Base-by-base conservation (phyloP, 2,113 vertebrate genomes). In the Empidonax traillii region DNA sequence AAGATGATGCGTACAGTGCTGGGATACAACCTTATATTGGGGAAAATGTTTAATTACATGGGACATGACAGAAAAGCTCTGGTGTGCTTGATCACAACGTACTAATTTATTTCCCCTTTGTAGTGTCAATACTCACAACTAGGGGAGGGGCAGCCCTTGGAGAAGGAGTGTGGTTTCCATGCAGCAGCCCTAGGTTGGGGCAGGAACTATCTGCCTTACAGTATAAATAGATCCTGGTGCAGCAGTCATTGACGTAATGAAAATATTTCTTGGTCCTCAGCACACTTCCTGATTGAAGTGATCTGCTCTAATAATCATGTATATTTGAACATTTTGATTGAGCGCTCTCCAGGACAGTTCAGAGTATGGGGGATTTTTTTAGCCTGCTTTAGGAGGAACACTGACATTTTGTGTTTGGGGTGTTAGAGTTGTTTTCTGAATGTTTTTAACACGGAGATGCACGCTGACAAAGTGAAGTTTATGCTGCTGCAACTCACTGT, bases 161-260 rank as follows among this genome's bases (percentile, higher is more conserved):
- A 94, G 94, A 78, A 95, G 65, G 13, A 53, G 63, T 80, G 31
- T 73, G 46, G 72, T 96, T 95, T 97, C 83, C 73, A n/a, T 12
- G 43, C 0, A 1, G n/a, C 37, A 49, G 75, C 59, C 66, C n/a
- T 85, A 47, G 52, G 37, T 37, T 85, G 78, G 66, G 61, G 79
- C n/a, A 73, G 49, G 73, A 91, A 23, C 20, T 76, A 9, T 69
- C 67, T 84, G 18, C 30, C 94, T 91, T 21, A 39, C 49, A 22
- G 3, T 87, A 71, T 63, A 86, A 84, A 69, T 66, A 82, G 44
- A 56, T 90, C 71, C 8, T 30, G 4, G 76, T 90, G 56, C 31
- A 79, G 52, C 46, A 69, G 0, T 78, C 35, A 16, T 8, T 81
- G 30, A 28, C 1, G 0, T 51, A 3, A 12, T 39, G 12, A 75